Evolutionary conservation across 2,113 vertebrate species (phyloP), one percentile per base, ranked within the genome.

Genomic region (Cromileptes altivelis): DNA sequence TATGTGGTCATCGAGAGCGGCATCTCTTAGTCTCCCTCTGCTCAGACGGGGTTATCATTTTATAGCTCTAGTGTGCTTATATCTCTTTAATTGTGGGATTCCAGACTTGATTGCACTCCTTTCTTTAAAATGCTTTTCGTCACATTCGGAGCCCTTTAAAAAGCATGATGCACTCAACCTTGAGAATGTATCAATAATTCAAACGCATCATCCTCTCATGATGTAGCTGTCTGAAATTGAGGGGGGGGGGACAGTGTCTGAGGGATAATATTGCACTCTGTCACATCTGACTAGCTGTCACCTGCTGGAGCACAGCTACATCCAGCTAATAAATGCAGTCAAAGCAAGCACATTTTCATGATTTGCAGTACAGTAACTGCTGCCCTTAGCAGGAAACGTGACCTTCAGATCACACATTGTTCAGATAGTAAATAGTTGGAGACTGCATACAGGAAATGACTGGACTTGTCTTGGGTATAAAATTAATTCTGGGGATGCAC

Each of bases 101-200:
- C 91, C 70, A 87, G 80, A 81, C 67, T 58, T 76, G 70, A 87
- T 85, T 71, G 84, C 68, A 0, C 76, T 52, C 18, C 69, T 74
- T 86, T 87, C 58, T 81, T 89, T 56, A 57, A 72, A 25, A 0
- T 25, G 25, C 25, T 6, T 86, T 89, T 78, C 72, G 37, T 65
- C 58, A 75, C 78, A 86, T 90, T 87, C 61, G 45, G 68, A 78
- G 72, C 55, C 75, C 81, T 78, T 91, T 86, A 82, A 92, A 92
- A 91, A 90, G 82, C 85, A 71, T 23, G 78, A 89, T 88, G 90
- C 93, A 90, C 93, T 93, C 93, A 94, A 93, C 93, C 93, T 94
- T 94, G 93, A 93, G 78, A 88, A 86, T 63, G 88, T 93, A 94
- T 94, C 93, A 94, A 94, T 95, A 94, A 95, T 95, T 95, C 88